These are phyloP conservation scores for Colius striatus DNA, from an alignment of 2,113 vertebrate genomes.

Conservation along the genomic window DNA sequence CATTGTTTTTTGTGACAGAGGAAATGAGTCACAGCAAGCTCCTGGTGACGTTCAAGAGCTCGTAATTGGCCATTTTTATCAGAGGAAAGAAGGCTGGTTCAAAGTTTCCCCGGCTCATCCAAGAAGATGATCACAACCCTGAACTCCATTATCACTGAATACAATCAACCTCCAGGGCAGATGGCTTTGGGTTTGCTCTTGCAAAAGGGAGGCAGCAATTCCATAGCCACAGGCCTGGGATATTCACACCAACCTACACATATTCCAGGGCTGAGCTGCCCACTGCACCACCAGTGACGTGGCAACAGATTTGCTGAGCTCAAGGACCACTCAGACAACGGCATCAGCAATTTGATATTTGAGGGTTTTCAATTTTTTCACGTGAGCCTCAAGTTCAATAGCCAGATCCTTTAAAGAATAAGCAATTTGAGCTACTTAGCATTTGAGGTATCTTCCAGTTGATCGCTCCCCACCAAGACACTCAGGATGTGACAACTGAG, in stretches of 20 bases:
- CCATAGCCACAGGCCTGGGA: not conserved
- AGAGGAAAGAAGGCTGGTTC: constrained; percentile 1
- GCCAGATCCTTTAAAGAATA: not conserved
- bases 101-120: not conserved
- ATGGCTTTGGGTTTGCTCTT: not conserved
- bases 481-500: not conserved
- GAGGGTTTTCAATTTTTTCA: not conserved
- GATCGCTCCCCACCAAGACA: not conserved
- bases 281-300: rapidly evolving
- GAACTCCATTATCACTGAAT: not conserved
- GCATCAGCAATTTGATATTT: not conserved
- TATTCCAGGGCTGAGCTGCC: not conserved
- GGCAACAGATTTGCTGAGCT: not conserved
- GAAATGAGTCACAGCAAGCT: constrained; percentile 34
- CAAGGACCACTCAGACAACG: not conserved
- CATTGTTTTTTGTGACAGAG: not conserved
- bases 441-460: not conserved
- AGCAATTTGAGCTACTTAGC: not conserved
- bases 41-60: not conserved
- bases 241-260: rapidly evolving
- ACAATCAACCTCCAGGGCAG: not conserved
- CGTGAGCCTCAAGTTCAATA: not conserved
- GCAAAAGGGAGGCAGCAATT: not conserved
- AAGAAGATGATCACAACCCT: not conserved
- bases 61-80: not conserved